Evolutionary conservation across 2,888 invertebrate species (phyloP), one percentile per base, ranked within the genome.

Genomic region (Oscheius onirici): DNA sequence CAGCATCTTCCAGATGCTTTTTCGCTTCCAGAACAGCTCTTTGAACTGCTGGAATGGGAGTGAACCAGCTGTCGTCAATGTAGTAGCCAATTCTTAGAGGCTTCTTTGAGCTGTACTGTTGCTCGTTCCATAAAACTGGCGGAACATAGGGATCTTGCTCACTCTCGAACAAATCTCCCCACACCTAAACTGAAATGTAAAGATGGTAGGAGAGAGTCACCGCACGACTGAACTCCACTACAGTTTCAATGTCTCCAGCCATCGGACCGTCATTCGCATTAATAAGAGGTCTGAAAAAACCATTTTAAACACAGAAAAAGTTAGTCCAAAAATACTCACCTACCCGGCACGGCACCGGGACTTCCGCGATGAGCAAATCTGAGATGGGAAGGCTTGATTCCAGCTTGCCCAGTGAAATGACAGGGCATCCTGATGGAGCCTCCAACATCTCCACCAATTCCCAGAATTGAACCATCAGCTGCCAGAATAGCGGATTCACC

Each of bases 391-490:
- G 83, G 84, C 74, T 82, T 82, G 11, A 90, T 76, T 6, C 89
- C 88, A 66, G 84, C 88, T 26, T 88, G 85, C 2, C 90, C 90
- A 80, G 89, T 88, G 79, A 89, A 88, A 73, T 88, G 87, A 49
- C 89, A 87, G 0, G 90, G 90, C 61, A 89, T 88, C 3, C 90
- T 83, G 22, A 90, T 87, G 68, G 89, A 89, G 49, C 90, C 90
- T 6, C 89, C 90, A 20, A 90, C 88, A 72, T 90, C 90, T 34
- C 88, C 87, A 13, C 89, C 89, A 28, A 90, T 84, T 26, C 83
- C 82, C 8, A 83, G 51, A 41, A 83, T 60, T 0, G 76, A 76
- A 24, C 83, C 83, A 69, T 77, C 75, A 3, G 80, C 80, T 3
- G 72, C 77, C 43, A 90, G 85, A 2, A 90, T 80, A 3, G 89